These are phyloP conservation scores for Malurus melanocephalus DNA, from an alignment of 2,113 vertebrate genomes.

Conservation along the genomic window DNA sequence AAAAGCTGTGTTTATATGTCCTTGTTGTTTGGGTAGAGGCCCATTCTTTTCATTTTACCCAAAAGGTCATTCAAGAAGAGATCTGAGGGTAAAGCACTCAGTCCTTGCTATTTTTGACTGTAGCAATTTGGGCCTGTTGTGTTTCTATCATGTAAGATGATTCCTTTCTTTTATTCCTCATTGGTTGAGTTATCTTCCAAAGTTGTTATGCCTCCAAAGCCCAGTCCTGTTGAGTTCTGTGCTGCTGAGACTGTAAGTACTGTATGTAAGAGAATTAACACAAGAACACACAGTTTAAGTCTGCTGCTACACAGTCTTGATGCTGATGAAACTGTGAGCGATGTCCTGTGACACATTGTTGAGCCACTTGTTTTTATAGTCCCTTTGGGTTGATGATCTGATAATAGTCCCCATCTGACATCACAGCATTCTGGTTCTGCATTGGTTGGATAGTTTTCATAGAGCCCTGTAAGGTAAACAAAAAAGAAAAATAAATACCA, in stretches of 20 bases:
- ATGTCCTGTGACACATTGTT: constrained; percentile 83
- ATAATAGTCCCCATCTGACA: constrained; percentile 87
- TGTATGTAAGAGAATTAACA: constrained; percentile 94
- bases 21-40: constrained; percentile 76
- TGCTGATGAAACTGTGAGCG: constrained; percentile 88
- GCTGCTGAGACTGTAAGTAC: constrained; percentile 92
- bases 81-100: constrained; percentile 60
- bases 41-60: constrained; percentile 69
- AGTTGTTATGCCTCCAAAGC: constrained; percentile 81
- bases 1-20: constrained; percentile 85
- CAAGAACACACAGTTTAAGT: constrained; percentile 94
- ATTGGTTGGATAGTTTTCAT: constrained; percentile 89
- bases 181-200: constrained; percentile 89
- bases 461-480: constrained; percentile 81
- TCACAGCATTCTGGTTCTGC: constrained; percentile 95
- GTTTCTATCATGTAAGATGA: constrained; percentile 27
- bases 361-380: constrained; percentile 85
- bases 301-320: constrained; percentile 93
- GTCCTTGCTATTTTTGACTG: constrained; percentile 42
- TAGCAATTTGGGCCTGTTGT: constrained; percentile 53
- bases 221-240: constrained; percentile 89
- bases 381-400: constrained; percentile 82
- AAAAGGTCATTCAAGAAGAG: constrained; percentile 72
- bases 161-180: constrained; percentile 80
- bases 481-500: background rate